Percentiles rank a stretch among this genome's conserved stretches.
These are phyloP conservation scores for Puma concolor DNA, from an alignment of 2,113 vertebrate species.

Conservation along the genomic window DNA sequence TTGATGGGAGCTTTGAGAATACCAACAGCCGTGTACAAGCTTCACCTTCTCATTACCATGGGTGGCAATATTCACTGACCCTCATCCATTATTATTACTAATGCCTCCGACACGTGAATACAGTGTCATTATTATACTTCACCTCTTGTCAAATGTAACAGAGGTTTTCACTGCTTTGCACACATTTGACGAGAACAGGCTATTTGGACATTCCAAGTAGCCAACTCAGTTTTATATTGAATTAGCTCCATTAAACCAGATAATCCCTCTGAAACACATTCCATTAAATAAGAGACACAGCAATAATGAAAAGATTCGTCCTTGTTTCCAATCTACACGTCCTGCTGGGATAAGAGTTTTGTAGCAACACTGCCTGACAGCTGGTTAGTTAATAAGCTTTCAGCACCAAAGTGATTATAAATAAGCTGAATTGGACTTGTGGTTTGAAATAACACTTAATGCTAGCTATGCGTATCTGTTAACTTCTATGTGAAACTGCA, in stretches of 20 bases:
- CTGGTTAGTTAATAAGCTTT: slow-evolving; percentile 44
- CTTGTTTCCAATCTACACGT: neutral
- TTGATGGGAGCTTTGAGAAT: slow-evolving; percentile 33
- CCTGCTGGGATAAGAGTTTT: slow-evolving; percentile 21
- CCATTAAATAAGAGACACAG: slow-evolving; percentile 6
- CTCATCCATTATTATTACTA: neutral
- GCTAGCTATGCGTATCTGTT: neutral
- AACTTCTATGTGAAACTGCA: neutral
- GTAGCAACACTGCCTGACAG: neutral
- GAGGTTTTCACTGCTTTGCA: neutral
- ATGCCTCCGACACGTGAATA: neutral
- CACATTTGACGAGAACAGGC: neutral
- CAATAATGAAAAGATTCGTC: slow-evolving; percentile 12
- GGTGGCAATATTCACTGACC: neutral
- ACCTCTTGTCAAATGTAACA: neutral
- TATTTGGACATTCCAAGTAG: neutral
- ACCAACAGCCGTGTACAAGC: slow-evolving; percentile 16
- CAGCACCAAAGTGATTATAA: neutral
- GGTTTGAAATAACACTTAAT: neutral
- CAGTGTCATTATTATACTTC: neutral
- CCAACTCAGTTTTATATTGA: neutral
- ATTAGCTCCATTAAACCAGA: neutral
- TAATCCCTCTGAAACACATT: slow-evolving; percentile 8
- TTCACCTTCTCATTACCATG: neutral
- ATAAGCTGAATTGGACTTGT: neutral